Evolutionary conservation across 2,888 invertebrate genomes (phyloP), one percentile per base, ranked within the genome.

Genomic region (Siphlonurus alternatus): DNA sequence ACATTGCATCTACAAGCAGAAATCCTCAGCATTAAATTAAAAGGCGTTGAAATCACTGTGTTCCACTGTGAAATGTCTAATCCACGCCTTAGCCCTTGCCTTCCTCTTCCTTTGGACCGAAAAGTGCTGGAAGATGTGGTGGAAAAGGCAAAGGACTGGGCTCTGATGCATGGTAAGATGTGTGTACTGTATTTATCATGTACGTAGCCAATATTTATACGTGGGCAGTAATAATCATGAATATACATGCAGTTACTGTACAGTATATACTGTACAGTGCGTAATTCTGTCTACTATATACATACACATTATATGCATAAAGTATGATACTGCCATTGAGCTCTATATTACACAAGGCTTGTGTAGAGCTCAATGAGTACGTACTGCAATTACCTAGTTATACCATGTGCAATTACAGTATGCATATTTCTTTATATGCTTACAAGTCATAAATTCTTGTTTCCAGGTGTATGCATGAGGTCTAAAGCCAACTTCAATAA

Each of bases 71-170:
- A n/a, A 53, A 64, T 64, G 64, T 56, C 59, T 18, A 23, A 23
- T 20, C 68, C 67, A 23, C 74, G 77, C 15, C 74, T 86, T 65
- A 76, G 82, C 22, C 76, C 81, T n/a, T 83, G 84, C 71, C 73
- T 91, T 65, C 77, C 83, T 2, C 69, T 90, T 67, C 88, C 89
- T 1, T 72, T 92, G 65, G 78, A 83, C 0, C 77, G 82, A 20
- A 80, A 83, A 65, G 76, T 80, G n/a, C 77, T 92, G 61, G 71
- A 79, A 19, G 85, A 84, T 67, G 76, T 90, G 25, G 80, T 85
- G 1, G 80, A 83, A 65, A 88, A 88, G 74, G 84, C 88, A 0
- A 89, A 87, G 74, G 90, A 91, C 74, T 91, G 87, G 87, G 89
- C 88, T 1, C 73, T 91, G 38, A 88, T 89, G 87, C 89, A 91